Evolutionary conservation across 64 coral and sea anemone species (phyloP), one percentile per base, ranked within the genome.

Genomic region (Catalaphyllia jardinei): DNA sequence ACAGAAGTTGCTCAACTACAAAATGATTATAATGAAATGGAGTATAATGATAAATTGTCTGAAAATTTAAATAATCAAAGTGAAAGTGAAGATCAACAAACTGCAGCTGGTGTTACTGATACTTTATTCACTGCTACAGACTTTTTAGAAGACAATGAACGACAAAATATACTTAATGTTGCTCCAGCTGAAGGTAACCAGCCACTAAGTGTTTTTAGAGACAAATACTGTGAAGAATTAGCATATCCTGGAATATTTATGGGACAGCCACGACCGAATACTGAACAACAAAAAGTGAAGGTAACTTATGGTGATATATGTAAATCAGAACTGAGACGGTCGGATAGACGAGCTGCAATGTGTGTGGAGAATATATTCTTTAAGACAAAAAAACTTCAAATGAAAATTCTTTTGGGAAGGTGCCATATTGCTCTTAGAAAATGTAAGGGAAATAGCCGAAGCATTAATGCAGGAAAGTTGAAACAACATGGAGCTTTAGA

Each of bases 291-390:
- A 46, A 46, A 46, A 46, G 39, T 46, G 39, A 46, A 46, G 6
- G 39, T 46, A 46, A 46, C 39, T 8, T 46, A 46, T 46, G 6
- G 39, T 46, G 39, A 46, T 46, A 83, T 83, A 59, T 83, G 57
- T 28, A 83, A 83, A 83, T 83, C 79, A 60, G 79, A 83, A 62
- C 59, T 64, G 24, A 83, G 79, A 63, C 79, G 27, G 52, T 83
- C 79, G 64, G 57, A 83, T 49, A 55, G 79, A 83, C 54, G 79
- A 60, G 79, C 79, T 57, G 54, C 54, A 11, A 57, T 57, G 54
- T 54, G 52, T 0, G 52, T 54, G 8, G 52, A 54, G 13, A 54
- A 54, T 13, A 54, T 54, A 54, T 54, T 54, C 13, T 54, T 54
- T 54, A 54, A 54, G 13, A 13, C 52, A 8, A 54, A 54, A 13